Base-by-base conservation (phyloP, 2,113 vertebrate genomes). In the Brienomyrus brachyistius region DNA sequence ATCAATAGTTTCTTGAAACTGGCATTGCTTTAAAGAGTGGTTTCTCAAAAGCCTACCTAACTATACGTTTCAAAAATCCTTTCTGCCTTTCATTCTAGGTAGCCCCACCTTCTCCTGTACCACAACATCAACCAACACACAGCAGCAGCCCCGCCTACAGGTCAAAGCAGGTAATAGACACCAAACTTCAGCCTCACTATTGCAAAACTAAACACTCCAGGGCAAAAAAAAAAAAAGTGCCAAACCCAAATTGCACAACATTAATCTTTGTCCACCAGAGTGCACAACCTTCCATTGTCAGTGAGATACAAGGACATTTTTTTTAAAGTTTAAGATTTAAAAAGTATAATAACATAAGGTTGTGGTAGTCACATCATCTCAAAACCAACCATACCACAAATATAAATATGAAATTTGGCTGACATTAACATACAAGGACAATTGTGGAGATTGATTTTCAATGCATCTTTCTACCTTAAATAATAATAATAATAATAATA, bases 61-160 rank as follows among this genome's bases (percentile, higher is more conserved):
- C 48, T 21, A 31, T 27, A 51, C 15, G 13, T 27, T 51, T 51
- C 48, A 50, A 51, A 19, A 87, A 19, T 31, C 51, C n/a, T 52
- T 87, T 56, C 27, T 35, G 11, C 52, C 8, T 51, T 10, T 77
- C 91, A 59, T 86, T 92, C 35, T 91, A 97, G 97, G 96, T 92
- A 97, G 96, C 89, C 96, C 96, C 1, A 96, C 97, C 0, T 97
- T 97, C 92, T 95, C 96, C 0, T 97, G 97, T 90, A 90, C 97
- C 2, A 91, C 95, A 54, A 92, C 94, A 10, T 94, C 95, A 0
- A 93, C 94, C 91, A 96, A 91, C 92, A 95, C 96, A 21, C 95
- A 94, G 31, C 96, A 93, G 31, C 94, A 94, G 1, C 95, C 95
- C 7, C 92, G 96, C 90, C 92, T 95, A 91, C 95, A 96, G 88